Base-by-base conservation (phyloP, 2,113 vertebrate genomes). In the Gasterosteus aculeatus region DNA sequence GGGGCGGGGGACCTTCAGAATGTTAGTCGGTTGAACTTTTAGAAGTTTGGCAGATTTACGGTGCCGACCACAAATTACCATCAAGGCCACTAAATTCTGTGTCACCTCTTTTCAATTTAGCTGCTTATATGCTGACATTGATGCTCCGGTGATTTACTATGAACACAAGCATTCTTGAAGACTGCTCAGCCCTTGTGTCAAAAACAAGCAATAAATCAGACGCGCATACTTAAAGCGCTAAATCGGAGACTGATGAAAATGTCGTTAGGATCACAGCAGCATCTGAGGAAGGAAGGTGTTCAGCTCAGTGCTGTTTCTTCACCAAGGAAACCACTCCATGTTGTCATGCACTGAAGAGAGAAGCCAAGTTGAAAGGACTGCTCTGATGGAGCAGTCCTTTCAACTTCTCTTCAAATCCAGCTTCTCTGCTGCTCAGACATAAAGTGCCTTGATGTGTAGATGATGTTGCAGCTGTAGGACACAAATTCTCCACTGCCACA, bases 361-460 rank as follows among this genome's bases (percentile, higher is more conserved):
- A 42, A n/a, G 7, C 31, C 58, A 22, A 11, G n/a, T n/a, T n/a
- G n/a, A n/a, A n/a, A n/a, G n/a, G n/a, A n/a, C n/a, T 1, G 33
- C 39, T 73, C 26, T 72, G 57, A 72, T 35, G 59, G 63, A 70
- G 33, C 31, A 2, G 16, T 26, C 42, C 63, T 79, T 75, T 60
- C 18, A 81, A 69, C 49, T 72, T 31, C 26, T 33, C 75, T 59
- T 80, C 4, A 59, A 16, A 56, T 46, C 62, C 16, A 46, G 3
- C 38, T 42, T 44, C 60, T 81, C 35, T 70, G 66, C 10, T 63
- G 57, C 67, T 47, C 35, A 31, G 75, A 12, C n/a, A 62, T 7
- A 44, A 63, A 47, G 46, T 5, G 70, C 64, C 71, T 77, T 71
- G 71, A 83, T 74, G 69, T 49, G 71, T 33, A 68, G 15, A 47